Base-by-base conservation (phyloP, 2,113 vertebrate species). In the Tychaedon coryphoeus region DNA sequence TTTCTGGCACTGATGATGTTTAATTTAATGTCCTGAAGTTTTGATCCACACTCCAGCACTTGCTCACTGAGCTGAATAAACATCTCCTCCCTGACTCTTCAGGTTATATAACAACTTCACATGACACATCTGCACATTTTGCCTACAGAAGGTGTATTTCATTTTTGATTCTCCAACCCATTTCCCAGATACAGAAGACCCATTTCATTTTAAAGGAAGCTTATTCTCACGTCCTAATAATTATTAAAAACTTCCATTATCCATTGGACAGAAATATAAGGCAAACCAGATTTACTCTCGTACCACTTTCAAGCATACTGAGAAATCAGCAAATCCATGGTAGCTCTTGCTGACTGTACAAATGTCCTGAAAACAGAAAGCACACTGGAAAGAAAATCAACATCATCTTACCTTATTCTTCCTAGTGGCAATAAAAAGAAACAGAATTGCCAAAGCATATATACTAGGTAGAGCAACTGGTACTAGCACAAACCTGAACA, bases 1-100 rank as follows among this genome's bases (percentile, higher is more conserved):
- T 28, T 89, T 73, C 58, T 72, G 65, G 33, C 40, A 57, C 31
- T 69, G 47, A 65, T 62, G 38, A 88, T 75, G 70, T 84, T 95
- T 92, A 84, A 92, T 93, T 92, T 91, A 95, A 73, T 72, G 31
- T 67, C 51, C 76, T 95, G 6, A 71, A 92, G 91, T 89, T 92
- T 20, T 40, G 43, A 94, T 91, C 43, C 65, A 80, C 69, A 83
- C 51, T 88, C 72, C n/a, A 77, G 48, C 10, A 54, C 64, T 78
- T 84, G 76, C 31, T 92, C 84, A 87, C 20, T 94, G 89, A 87
- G 77, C 84, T 82, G 77, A 78, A 92, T 60, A 91, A 91, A 89
- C 23, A 78, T 79, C 33, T 87, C 48, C 58, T 94, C 57, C 34
- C 57, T 65, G 70, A 87, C 80, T 92, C 81, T 42, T 78, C 73